phyloP scores from a whole-genome alignment of 2,888 invertebrate species.

The Cosmia pyralina region DNA sequence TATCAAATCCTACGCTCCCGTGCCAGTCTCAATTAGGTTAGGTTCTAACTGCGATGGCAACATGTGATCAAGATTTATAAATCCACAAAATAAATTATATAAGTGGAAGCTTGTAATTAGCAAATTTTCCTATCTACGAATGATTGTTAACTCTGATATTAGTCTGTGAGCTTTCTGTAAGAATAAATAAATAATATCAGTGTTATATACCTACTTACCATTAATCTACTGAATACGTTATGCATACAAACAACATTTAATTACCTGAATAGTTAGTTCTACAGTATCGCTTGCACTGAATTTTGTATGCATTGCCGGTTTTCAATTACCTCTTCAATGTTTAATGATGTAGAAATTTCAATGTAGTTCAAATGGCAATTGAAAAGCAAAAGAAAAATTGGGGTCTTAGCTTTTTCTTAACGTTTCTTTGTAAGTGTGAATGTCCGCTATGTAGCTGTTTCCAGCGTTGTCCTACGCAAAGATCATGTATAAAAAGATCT shows the following conservation, averaged over 20 bases:
- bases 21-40: background rate
- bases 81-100: background rate
- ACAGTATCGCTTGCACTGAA: background rate
- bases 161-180: too few species aligned
- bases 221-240: background rate
- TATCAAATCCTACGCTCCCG: background rate
- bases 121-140: too few species aligned
- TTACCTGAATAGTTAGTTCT: background rate
- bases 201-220: too few species aligned
- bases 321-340: conserved; percentile 1
- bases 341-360: conserved; percentile 15
- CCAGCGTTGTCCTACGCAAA: conserved; percentile 16
- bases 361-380: conserved; percentile 18
- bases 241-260: background rate
- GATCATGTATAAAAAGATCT: conserved; percentile 29
- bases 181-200: too few species aligned
- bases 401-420: background rate
- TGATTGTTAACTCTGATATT: too few species aligned
- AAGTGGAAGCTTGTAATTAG: too few species aligned
- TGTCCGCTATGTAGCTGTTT: conserved; percentile 8
- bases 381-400: conserved; percentile 4
- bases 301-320: background rate
- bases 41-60: background rate
- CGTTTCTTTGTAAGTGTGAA: conserved; percentile 10
- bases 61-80: background rate